Conservation (phyloP, 2,888 invertebrate species). For the Dicyrtoma fusca region DNA sequence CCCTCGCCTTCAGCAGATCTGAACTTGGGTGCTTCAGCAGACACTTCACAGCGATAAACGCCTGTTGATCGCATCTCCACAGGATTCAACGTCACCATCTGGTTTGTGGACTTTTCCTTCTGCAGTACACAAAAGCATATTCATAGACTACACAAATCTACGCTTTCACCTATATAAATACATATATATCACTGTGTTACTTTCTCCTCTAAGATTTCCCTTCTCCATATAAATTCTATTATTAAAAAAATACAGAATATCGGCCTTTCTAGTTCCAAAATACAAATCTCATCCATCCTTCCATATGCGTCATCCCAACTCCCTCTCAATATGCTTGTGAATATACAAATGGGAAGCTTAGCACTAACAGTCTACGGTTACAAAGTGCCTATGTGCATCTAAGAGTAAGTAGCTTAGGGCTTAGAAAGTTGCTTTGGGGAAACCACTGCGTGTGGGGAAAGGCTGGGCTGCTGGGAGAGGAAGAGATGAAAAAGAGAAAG, state of each 20-base stretch:
- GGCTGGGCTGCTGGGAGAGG: too few species aligned
- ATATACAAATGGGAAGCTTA: too few species aligned
- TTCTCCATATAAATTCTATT: not conserved
- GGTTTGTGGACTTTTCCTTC: conserved; percentile 37
- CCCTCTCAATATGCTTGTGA: too few species aligned
- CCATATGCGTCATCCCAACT: too few species aligned
- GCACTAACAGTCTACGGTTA: too few species aligned
- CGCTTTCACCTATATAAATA: not conserved
- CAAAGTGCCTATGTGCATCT: too few species aligned
- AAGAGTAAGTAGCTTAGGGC: too few species aligned
- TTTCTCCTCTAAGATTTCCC: not conserved
- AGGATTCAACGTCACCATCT: conserved; percentile 43
- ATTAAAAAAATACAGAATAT: not conserved
- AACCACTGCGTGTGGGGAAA: too few species aligned
- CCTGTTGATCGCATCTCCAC: conserved; percentile 66
- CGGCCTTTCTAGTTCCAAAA: too few species aligned
- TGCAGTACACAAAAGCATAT: conserved; percentile 13
- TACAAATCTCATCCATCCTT: too few species aligned
- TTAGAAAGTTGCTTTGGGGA: too few species aligned
- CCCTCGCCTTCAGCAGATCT: conserved; percentile 74
- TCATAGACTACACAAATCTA: not conserved
- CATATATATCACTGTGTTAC: not conserved
- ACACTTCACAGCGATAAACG: conserved; percentile 74
- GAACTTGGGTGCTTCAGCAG: conserved; percentile 77
- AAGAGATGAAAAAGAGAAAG: too few species aligned